Evolutionary conservation across 2,797 vertebrate genomes (phyloP), one percentile per base, ranked within the genome.

Genomic region (Pachyuromys duprasi): DNA sequence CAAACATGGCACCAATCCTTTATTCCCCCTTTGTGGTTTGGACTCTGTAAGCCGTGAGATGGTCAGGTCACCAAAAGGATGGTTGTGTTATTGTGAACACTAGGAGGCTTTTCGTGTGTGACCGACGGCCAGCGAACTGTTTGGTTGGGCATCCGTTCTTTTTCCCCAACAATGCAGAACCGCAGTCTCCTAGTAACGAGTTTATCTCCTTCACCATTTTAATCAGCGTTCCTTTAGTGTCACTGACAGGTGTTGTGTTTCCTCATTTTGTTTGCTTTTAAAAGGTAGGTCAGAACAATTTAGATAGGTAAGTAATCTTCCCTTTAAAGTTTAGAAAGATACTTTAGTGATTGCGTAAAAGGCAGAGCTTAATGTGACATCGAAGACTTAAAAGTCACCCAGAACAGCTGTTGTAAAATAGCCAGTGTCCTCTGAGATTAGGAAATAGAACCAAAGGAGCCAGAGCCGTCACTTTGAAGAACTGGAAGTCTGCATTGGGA

Each of bases 31-130:
- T 93, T 87, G 93, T 97, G 83, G 88, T 92, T 92, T 79, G 86
- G 92, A 90, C 86, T 70, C 86, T 90, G 94, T 93, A 92, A 97
- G 87, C 95, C 96, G 97, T 97, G 83, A 97, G 96, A 97, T 96
- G 93, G 86, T 80, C 89, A 89, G 93, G 93, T 93, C 76, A 93
- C 97, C 93, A 96, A 97, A 97, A 97, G 96, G 94, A 82, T 96
- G 80, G 96, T 96, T 97, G 97, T 97, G 93, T 91, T 93, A 65
- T 62, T 95, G 81, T 96, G 94, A 93, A 79, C 96, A 96, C 94
- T 75, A 92, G 88, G 76, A 96, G 93, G 83, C 95, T 95, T 96
- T 94, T 93, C 76, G n/a, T 95, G 79, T 92, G 72, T 65, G 95
- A 86, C 62, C 62, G 90, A 75, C 70, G 75, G 72, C 70, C 65